Base-by-base conservation (phyloP, 1,140 invertebrate species). In the Pseudomyrmex sp. region DNA sequence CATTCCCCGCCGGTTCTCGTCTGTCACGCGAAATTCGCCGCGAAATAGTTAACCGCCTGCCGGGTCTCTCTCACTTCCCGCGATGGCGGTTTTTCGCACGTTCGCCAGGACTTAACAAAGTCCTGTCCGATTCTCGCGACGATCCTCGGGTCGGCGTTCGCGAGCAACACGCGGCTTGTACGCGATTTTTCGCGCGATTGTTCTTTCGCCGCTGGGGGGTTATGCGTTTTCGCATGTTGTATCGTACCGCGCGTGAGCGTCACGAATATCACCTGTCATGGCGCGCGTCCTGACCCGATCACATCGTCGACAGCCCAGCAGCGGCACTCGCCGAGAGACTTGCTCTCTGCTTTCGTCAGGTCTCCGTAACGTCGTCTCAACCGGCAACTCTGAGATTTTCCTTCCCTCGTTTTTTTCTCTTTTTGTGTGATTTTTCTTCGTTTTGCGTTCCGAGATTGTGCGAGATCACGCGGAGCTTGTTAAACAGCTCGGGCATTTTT, bases 231-330 rank as follows among this genome's bases (percentile, higher is more conserved):
- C 35, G 5, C 35, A 9, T 56, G 50, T 46, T 18, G 66, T 59
- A 44, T 58, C 61, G 15, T 80, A 68, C 44, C 65, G 66, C 76
- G 66, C 76, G 20, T 50, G 35, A 80, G 76, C 76, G 54, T 80
- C 76, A 26, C 52, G 20, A 8, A 18, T 70, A 70, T 70, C 66
- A 61, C n/a, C 76, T 80, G 76, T 80, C 76, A 80, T 80, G 76
- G 76, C 76, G 76, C 54, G 66, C 13, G 50, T 26, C 52, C 63
- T 61, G 35, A 35, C 5, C 75, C 18, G 58, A 10, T 18, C 18
- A 18, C 20, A 3, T 35, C 26, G 13, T 9, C 66, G 54, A 58
- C 73, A 59, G 35, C 26, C 63, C 63, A 18, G 20, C 61, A 10
- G 58, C 50, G 18, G 75, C 26, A 26, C 15, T 35, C 15, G 15